These are phyloP conservation scores for Neomorphus geoffroyi DNA, from an alignment of 2,797 vertebrate species.

Conservation along the genomic window DNA sequence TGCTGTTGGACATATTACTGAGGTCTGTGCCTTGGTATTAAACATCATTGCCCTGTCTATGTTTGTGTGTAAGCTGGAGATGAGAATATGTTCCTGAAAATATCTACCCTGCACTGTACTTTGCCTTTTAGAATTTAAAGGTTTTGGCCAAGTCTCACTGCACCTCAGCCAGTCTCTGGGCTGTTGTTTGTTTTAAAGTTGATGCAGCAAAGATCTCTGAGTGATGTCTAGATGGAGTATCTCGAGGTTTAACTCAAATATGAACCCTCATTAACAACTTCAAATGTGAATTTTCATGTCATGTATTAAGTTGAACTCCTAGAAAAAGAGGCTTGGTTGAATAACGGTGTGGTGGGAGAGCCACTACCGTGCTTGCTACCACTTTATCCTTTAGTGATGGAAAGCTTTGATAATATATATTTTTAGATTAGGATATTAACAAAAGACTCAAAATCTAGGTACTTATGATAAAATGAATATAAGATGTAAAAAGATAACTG, in stretches of 20 bases:
- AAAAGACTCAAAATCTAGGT: background rate
- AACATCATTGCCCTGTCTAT: background rate
- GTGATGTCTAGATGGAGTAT: background rate
- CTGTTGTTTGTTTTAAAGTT: background rate
- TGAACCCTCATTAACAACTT: background rate
- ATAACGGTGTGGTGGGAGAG: background rate
- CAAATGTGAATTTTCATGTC: background rate
- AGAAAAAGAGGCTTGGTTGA: background rate
- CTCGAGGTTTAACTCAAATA: background rate
- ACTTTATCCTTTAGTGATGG: background rate
- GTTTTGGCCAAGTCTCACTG: background rate
- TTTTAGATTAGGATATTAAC: background rate
- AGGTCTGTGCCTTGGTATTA: background rate
- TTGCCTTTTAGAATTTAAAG: background rate
- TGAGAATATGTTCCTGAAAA: background rate
- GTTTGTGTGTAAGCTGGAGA: conserved; percentile 4
- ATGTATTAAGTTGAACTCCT: background rate
- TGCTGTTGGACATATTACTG: background rate
- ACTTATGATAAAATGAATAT: background rate
- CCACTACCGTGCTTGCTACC: background rate
- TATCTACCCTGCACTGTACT: background rate
- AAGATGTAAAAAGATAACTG: background rate
- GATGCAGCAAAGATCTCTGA: background rate
- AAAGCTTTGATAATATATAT: background rate
- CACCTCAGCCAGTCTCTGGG: background rate